These are phyloP conservation scores for Pyrrhia umbra DNA, from an alignment of 2,888 invertebrate genomes.

Conservation along the genomic window DNA sequence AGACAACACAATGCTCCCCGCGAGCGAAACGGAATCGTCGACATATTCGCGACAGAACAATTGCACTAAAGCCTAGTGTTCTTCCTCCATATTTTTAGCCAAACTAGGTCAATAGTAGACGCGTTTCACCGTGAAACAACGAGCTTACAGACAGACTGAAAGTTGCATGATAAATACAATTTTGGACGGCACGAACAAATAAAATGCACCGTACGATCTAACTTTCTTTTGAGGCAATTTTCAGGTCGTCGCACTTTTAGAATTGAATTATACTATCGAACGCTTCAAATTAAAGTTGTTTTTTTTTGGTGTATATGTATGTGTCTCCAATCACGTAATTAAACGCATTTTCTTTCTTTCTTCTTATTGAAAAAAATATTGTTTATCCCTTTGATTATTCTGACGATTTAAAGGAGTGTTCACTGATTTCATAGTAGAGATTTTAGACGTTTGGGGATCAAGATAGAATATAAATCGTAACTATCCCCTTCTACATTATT, in stretches of 20 bases:
- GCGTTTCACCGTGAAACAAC: constrained; percentile 39
- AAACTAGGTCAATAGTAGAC: constrained; percentile 68
- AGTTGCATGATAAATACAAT: constrained; percentile 46
- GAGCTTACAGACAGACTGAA: constrained; percentile 45
- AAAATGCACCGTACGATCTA: constrained; percentile 36
- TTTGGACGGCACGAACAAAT: constrained; percentile 29
- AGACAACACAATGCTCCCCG: constrained; percentile 38
- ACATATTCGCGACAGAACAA: constrained; percentile 46
- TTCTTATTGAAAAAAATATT: too few species aligned
- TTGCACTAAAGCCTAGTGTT: constrained; percentile 53
- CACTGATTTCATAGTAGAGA: too few species aligned
- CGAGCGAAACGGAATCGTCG: constrained; percentile 22
- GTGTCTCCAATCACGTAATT: too few species aligned
- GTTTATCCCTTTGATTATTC: too few species aligned
- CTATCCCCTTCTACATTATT: too few species aligned
- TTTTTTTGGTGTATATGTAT: constrained; percentile 1
- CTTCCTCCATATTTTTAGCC: constrained; percentile 63
- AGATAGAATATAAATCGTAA: too few species aligned
- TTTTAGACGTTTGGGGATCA: too few species aligned
- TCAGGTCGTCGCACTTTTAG: constrained; percentile 50
- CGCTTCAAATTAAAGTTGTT: background rate
- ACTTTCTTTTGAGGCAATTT: constrained; percentile 51
- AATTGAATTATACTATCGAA: constrained; percentile 33
- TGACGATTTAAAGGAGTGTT: too few species aligned
- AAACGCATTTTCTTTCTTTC: too few species aligned